These are phyloP conservation scores for Ceratothoa steindachneri DNA, from an alignment of 2,888 invertebrate species.

Conservation along the genomic window DNA sequence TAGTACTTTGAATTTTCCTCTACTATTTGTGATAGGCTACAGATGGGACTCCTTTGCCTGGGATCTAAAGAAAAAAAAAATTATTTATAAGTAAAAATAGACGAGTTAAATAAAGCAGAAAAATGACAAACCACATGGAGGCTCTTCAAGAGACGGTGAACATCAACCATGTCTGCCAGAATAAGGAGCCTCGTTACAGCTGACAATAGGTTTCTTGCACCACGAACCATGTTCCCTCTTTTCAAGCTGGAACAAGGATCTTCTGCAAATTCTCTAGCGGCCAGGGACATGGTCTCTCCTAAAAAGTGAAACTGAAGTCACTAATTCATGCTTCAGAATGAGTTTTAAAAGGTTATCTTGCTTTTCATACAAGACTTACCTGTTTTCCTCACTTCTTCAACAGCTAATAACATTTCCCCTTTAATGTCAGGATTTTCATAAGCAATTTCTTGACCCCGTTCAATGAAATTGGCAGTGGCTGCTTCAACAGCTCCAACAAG, in stretches of 20 bases:
- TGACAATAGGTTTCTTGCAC: conserved; percentile 83
- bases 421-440: conserved; percentile 95
- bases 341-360: too few relatives aligned
- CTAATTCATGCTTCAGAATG: too few relatives aligned
- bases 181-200: conserved; percentile 92
- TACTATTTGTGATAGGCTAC: too few relatives aligned
- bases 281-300: conserved; percentile 80
- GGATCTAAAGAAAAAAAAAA: too few relatives aligned
- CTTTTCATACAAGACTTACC: too few relatives aligned
- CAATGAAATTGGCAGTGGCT: conserved; percentile 93
- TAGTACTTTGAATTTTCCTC: too few relatives aligned
- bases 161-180: conserved; percentile 96
- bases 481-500: conserved; percentile 93
- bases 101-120: too few relatives aligned
- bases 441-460: conserved; percentile 90
- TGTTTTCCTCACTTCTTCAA: conserved; percentile 91
- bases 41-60: too few relatives aligned
- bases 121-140: conserved; percentile 67
- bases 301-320: too few relatives aligned
- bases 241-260: conserved; percentile 95
- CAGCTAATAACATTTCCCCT: conserved; percentile 90
- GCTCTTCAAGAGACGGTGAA: conserved; percentile 81
- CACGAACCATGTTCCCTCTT: conserved; percentile 89
- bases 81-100: too few relatives aligned
- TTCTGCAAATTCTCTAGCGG: conserved; percentile 90